These are phyloP conservation scores for Eleginops maclovinus DNA, from an alignment of 2,113 vertebrate genomes.

Conservation along the genomic window DNA sequence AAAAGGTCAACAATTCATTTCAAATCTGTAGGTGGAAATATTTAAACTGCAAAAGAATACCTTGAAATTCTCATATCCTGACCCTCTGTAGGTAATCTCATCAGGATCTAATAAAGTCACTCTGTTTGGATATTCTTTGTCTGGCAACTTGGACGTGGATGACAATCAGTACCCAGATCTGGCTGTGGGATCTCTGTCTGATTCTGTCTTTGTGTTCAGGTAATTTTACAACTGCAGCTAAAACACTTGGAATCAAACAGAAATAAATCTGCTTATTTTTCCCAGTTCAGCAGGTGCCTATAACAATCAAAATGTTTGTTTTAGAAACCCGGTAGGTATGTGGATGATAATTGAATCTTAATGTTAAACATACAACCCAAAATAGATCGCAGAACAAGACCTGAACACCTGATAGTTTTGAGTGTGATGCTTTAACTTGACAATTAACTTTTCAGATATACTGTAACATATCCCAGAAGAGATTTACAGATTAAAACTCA, in stretches of 20 bases:
- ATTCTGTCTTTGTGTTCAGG: conserved; percentile 85
- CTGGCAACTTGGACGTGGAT: conserved; percentile 95
- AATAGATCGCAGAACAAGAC: too few species aligned
- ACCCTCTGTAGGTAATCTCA: conserved; percentile 83
- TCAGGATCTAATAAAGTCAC: conserved; percentile 70
- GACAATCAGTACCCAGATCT: conserved; percentile 92
- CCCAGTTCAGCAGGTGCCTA: too few species aligned
- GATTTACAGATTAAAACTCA: not conserved
- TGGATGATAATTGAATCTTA: too few species aligned
- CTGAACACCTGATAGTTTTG: too few species aligned
- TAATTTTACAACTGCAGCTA: conserved; percentile 23
- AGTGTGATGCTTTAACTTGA: not conserved
- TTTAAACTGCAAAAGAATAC: too few species aligned
- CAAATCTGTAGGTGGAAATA: too few species aligned
- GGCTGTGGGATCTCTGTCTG: conserved; percentile 93
- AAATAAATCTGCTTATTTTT: too few species aligned
- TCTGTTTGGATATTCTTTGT: conserved; percentile 94
- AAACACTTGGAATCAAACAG: too few species aligned
- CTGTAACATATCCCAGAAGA: not conserved
- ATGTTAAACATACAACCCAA: too few species aligned
- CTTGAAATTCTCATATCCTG: not conserved
- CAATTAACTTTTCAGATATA: not conserved
- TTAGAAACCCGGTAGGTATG: too few species aligned
- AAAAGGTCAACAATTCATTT: not conserved
- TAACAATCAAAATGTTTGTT: too few species aligned